Conservation (phyloP, 53 echinoderm and acorn worm genomes). For the Stichopus horrens region DNA sequence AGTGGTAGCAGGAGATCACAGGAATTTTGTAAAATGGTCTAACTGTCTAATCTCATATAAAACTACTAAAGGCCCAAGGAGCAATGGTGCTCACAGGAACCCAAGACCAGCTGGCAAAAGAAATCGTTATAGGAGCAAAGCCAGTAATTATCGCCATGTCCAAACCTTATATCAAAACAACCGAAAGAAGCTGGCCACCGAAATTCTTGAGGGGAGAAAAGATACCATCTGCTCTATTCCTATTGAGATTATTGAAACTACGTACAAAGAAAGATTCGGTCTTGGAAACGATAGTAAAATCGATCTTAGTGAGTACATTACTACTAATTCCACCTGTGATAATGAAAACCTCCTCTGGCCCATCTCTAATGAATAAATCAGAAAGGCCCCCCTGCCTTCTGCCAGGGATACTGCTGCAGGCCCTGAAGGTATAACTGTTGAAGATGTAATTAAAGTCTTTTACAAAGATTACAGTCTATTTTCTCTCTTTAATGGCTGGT, state of each 20-base stretch:
- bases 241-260: not conserved
- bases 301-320: not conserved
- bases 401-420: not conserved
- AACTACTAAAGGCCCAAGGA: no score
- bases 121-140: no score
- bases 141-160: no score
- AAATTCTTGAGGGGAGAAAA: not conserved
- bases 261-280: not conserved
- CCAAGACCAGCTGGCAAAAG: no score
- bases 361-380: not conserved
- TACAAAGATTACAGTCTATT: not conserved
- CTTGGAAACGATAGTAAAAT: not conserved
- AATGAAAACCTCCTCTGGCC: not conserved
- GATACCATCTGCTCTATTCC: not conserved
- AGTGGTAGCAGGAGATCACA: no score
- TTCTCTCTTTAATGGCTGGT: not conserved
- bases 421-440: not conserved
- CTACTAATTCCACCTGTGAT: not conserved
- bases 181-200: not conserved
- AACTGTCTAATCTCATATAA: no score
- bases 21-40: no score
- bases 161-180: not conserved
- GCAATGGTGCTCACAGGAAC: no score
- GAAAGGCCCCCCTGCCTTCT: not conserved
- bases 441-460: not conserved